phyloP scores from a whole-genome alignment of 2,888 invertebrate species.

The Acanthococcus lagerstroemiae region DNA sequence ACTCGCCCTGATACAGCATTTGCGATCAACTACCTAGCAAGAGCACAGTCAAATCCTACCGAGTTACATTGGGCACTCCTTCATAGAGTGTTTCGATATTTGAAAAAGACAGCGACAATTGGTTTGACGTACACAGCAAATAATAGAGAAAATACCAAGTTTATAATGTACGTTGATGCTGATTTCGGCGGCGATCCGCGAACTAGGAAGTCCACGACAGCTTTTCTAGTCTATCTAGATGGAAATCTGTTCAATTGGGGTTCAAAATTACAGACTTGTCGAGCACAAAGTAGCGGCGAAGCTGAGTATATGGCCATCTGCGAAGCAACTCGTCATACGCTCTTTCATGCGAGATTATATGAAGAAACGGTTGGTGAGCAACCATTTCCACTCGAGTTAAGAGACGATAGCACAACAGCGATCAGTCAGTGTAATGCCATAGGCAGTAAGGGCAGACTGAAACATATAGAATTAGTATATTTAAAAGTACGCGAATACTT shows the following conservation, averaged over 20 bases:
- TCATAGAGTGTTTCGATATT: not conserved
- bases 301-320: conserved; percentile 2
- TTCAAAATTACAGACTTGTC: not conserved
- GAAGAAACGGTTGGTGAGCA: not conserved
- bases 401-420: not conserved
- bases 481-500: not conserved
- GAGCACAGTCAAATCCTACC: too few species aligned
- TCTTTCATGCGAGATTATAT: not conserved
- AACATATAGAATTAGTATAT: not conserved
- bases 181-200: not conserved
- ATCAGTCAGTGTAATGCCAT: not conserved
- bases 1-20: too few species aligned
- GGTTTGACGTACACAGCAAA: not conserved
- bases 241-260: not conserved
- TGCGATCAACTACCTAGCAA: too few species aligned
- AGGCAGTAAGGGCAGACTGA: not conserved
- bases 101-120: not conserved
- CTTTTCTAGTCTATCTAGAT: not conserved
- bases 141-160: too few species aligned
- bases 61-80: not conserved
- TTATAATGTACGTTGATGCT: not conserved
- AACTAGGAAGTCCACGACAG: not conserved
- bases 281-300: not conserved
- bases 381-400: not conserved
- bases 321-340: not conserved